phyloP scores from a whole-genome alignment of 2,113 vertebrate species.

The Orycteropus afer region DNA sequence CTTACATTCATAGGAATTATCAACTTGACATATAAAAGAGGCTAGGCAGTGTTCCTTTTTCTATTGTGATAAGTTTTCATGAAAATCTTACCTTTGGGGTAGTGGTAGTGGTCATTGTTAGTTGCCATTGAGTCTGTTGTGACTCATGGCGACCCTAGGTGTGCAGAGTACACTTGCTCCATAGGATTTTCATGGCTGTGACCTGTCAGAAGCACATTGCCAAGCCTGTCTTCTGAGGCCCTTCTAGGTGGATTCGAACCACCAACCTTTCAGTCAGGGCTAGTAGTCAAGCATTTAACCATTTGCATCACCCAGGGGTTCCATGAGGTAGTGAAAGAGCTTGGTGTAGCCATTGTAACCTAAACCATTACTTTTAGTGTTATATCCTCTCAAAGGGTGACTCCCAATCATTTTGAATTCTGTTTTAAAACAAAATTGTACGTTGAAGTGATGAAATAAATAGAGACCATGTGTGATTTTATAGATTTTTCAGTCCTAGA shows the following conservation, averaged over 20 bases:
- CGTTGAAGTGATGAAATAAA: slow-evolving; percentile 12
- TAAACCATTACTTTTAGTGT: not conserved
- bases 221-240: not conserved
- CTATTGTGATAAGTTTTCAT: not conserved
- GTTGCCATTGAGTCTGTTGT: not conserved
- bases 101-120: not conserved
- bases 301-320: not conserved
- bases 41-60: not conserved
- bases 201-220: not conserved
- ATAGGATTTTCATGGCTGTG: not conserved
- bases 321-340: not conserved
- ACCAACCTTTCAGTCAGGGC: not conserved
- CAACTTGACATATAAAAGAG: not conserved
- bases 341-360: not conserved
- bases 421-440: slow-evolving; percentile 27
- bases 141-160: no score
- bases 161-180: not conserved
- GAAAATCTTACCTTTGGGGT: not conserved
- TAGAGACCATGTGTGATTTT: slow-evolving; percentile 3
- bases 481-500: slow-evolving; percentile 20
- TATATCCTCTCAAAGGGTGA: not conserved
- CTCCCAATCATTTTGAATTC: slow-evolving; percentile 16
- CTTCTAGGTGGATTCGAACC: not conserved
- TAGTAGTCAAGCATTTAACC: not conserved
- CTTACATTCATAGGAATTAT: not conserved